Evolutionary conservation across 2,797 vertebrate genomes (phyloP), one percentile per base, ranked within the genome.

Genomic region (Onychomys arenicola): DNA sequence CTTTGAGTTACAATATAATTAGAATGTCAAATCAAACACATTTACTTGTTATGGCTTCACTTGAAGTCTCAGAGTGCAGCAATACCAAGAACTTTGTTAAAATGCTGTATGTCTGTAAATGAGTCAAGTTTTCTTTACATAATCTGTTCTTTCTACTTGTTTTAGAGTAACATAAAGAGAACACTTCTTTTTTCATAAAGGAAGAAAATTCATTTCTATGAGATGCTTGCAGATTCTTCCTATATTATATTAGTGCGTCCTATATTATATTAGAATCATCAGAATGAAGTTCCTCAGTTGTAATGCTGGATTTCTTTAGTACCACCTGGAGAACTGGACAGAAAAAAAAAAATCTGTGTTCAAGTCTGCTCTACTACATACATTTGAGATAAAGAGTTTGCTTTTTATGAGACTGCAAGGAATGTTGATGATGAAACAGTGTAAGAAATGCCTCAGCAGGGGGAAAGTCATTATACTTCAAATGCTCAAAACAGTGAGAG

Each of bases 381-480:
- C n/a, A 69, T 85, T 85, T 69, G 17, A 94, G 80, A 96, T 92
- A 95, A 40, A 78, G 84, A 63, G 87, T 78, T 23, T 90, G n/a
- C 87, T 93, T 97, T 96, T 82, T 94, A 40, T 89, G 82, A 91
- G 3, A 1, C 17, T 96, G 90, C 84, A 43, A 49, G 57, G 94
- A 97, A 96, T 73, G 94, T 96, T 94, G 59, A 92, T 96, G 95
- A 94, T 96, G 96, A 97, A 97, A 96, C 52, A 81, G 49, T 97
- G 57, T 85, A 93, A 97, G 84, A 96, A 96, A 96, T 96, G 37
- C 97, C 90, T 75, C 91, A 94, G 25, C 82, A 97, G 83, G 63
- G 87, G 98, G 94, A 97, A 98, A 98, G 96, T 77, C 43, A 96
- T 81, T 97, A 93, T 92, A 67, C 40, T 97, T 97, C 86, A 93